Base-by-base conservation (phyloP, 2,888 invertebrate genomes). In the Catocala nupta region DNA sequence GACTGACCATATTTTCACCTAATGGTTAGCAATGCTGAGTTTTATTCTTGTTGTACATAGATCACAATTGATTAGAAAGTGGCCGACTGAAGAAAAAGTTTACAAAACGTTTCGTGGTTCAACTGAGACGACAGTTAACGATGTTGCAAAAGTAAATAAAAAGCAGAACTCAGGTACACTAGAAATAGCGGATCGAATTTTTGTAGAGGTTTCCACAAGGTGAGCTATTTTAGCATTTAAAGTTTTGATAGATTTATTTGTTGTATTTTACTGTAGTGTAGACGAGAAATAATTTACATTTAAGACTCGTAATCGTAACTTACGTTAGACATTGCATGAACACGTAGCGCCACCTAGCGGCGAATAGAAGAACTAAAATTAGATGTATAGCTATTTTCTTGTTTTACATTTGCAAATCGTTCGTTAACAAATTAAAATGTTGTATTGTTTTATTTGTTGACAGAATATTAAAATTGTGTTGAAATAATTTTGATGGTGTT, bases 51-150 rank as follows among this genome's bases (percentile, higher is more conserved):
- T 76, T 79, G 68, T 42, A 54, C 61, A 54, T 55, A 52, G 63
- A 69, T 79, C 68, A 77, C 79, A 77, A 79, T 77, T 72, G 77
- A 79, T 79, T 77, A 79, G 77, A 77, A 77, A 77, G 77, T 77
- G 68, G 59, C 53, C 45, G 53, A 54, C 57, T 54, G 55, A 48
- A 50, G 54, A 76, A 76, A 73, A 78, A 68, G 48, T 63, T 71
- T 64, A 65, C 49, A 63, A 63, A 73, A 64, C 58, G 51, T 55
- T 65, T 65, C 49, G 61, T 63, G 52, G 64, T 66, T 56, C 60
- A 59, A 59, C 53, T 54, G 52, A 67, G 34, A 45, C 53, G 57
- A 48, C 57, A 55, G 13, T 47, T 71, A 75, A 67, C 63, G 49
- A 75, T 25, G 36, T 44, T 12, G 44, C 43, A 11, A 42, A 36